A percentile compares a stretch with the other conserved stretches of the same genome.
Evolutionary conservation across 2,113 vertebrate genomes (phyloP).

Genomic region (Campylomormyrus tamandua): DNA sequence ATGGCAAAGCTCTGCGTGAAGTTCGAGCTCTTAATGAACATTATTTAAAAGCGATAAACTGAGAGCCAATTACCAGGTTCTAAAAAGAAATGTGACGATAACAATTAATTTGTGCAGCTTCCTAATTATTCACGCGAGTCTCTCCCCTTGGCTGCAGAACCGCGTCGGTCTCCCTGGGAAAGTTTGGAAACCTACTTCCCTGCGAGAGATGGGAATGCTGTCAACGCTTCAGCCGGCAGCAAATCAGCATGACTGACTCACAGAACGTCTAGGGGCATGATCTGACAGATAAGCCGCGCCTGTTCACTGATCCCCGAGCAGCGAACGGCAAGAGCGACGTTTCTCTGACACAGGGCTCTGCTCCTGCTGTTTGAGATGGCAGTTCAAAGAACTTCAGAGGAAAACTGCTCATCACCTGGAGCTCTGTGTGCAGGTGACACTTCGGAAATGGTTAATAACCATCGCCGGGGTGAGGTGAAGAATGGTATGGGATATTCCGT

Average conservation of each 20-base stretch:
- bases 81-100: neutral
- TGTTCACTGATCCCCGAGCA: neutral
- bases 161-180: neutral
- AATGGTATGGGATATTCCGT: neutral
- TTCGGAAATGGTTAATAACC: neutral
- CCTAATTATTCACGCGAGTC: neutral
- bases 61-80: neutral
- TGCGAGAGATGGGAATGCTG: neutral
- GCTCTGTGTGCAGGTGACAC: neutral
- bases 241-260: slow-evolving; percentile 5
- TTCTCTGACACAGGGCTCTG: neutral
- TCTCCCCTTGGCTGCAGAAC: neutral
- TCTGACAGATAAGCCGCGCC: neutral
- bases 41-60: neutral
- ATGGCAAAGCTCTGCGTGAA: neutral
- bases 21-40: neutral
- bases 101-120: neutral
- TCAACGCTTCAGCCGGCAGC: neutral
- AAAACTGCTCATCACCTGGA: neutral
- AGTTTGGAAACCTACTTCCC: neutral
- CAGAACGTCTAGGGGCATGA: neutral
- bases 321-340: neutral
- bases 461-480: neutral
- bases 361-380: neutral
- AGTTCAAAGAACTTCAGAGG: neutral